A percentile compares a stretch with the other conserved stretches of the same genome.
Conservation (phyloP, 1,140 invertebrate species). For the Drosophila parvula region DNA sequence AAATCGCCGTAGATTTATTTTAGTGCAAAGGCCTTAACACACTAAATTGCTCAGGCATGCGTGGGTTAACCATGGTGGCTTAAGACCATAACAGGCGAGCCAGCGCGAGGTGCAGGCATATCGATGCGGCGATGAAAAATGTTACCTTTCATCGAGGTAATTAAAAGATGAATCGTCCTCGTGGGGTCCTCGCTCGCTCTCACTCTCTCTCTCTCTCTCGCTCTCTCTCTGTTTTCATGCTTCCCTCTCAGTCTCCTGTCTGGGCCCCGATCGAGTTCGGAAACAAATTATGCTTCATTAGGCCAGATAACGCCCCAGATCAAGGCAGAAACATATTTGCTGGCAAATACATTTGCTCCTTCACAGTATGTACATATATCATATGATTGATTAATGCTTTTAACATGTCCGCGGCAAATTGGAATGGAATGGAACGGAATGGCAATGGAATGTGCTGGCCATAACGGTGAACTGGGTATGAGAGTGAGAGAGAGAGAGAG, state of each 20-base stretch:
- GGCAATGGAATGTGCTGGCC: constrained; percentile 26
- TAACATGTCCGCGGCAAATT: constrained; percentile 41
- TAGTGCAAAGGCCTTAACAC: constrained; percentile 76
- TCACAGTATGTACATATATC: constrained; percentile 8
- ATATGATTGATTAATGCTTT: constrained; percentile 81
- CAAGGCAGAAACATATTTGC: constrained; percentile 54
- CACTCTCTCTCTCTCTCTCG: not conserved
- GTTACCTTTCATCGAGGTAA: constrained; percentile 81
- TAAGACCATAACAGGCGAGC: not conserved
- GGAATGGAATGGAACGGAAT: constrained; percentile 41
- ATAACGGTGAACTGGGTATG: constrained; percentile 33
- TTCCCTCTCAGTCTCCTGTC: not conserved
- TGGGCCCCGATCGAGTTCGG: constrained; percentile 11
- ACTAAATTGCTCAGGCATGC: constrained; percentile 72
- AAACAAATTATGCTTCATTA: constrained; percentile 83
- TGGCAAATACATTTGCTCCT: constrained; percentile 19
- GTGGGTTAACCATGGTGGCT: constrained; percentile 58
- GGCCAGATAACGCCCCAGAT: constrained; percentile 80
- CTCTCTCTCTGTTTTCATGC: not conserved
- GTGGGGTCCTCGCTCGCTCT: constrained; percentile 10
- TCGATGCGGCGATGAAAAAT: constrained; percentile 75
- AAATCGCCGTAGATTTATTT: constrained; percentile 80
- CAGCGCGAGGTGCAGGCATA: constrained; percentile 13
- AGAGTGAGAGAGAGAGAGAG: constrained; percentile 15
- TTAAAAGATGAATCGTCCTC: constrained; percentile 84